Evolutionary conservation across 1,140 invertebrate genomes (phyloP).

Genomic region (Subanguina moxae): DNA sequence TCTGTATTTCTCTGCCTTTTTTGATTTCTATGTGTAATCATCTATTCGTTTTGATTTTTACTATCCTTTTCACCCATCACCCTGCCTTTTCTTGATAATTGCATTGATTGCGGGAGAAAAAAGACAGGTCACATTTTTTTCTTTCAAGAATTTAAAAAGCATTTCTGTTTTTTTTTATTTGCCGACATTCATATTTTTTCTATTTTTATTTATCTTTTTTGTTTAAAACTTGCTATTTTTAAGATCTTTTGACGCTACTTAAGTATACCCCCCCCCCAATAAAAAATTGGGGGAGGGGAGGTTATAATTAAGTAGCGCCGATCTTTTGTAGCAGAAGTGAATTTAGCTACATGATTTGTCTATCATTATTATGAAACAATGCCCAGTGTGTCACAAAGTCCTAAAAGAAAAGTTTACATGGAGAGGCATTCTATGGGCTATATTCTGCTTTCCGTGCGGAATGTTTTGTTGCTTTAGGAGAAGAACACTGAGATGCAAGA

Average conservation of each 20-base stretch:
- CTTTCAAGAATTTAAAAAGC: not conserved
- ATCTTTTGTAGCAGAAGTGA: too few relatives aligned
- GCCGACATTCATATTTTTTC: not conserved
- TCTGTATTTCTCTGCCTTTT: not conserved
- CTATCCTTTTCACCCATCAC: not conserved
- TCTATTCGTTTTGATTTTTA: not conserved
- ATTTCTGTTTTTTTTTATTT: not conserved
- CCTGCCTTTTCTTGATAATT: not conserved
- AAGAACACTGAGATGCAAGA: conserved; percentile 26
- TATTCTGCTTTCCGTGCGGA: conserved; percentile 54
- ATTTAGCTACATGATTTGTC: too few relatives aligned
- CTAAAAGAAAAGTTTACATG: conserved; percentile 44
- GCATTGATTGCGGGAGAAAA: too few relatives aligned
- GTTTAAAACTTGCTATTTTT: too few relatives aligned
- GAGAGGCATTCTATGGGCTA: conserved; percentile 45
- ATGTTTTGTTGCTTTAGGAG: conserved; percentile 48
- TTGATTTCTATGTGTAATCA: not conserved
- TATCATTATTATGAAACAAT: not conserved
- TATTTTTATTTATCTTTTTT: not conserved
- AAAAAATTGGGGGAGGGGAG: too few relatives aligned
- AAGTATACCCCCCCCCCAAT: too few relatives aligned
- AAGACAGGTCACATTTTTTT: not conserved
- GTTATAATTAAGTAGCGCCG: too few relatives aligned
- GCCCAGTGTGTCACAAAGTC: conserved; percentile 24
- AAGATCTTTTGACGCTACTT: too few relatives aligned